Conservation (phyloP, 2,888 invertebrate genomes). For the Belgica antarctica region DNA sequence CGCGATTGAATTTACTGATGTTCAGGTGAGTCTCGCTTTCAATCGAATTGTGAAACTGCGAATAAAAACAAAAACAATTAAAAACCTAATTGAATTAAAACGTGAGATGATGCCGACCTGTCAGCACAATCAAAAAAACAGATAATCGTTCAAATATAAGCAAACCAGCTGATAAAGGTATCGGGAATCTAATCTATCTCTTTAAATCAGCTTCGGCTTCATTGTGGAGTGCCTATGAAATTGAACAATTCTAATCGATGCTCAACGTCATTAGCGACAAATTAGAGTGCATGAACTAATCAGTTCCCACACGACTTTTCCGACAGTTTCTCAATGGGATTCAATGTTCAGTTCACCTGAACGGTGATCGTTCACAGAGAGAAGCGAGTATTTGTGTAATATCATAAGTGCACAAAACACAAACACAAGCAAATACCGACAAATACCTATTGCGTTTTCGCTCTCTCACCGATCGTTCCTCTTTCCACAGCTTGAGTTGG, state of each 20-base stretch:
- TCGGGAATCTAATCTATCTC: neutral
- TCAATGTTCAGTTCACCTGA: constrained; percentile 17
- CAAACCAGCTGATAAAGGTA: neutral
- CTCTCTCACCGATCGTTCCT: constrained; percentile 36
- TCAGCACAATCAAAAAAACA: neutral
- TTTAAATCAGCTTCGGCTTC: neutral
- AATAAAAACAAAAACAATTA: neutral
- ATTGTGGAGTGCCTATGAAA: neutral
- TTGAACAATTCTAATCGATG: constrained; percentile 11
- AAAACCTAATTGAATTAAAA: neutral
- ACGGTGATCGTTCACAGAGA: neutral
- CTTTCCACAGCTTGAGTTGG: neutral
- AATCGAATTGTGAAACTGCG: too few relatives aligned
- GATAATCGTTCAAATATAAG: neutral
- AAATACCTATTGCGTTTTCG: neutral
- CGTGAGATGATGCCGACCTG: neutral
- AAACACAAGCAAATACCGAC: too few relatives aligned
- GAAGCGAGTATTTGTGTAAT: neutral
- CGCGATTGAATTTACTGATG: too few relatives aligned
- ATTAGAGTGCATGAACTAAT: constrained; percentile 43
- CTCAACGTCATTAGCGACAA: constrained; percentile 10
- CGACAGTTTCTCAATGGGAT: neutral
- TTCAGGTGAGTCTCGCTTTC: too few relatives aligned
- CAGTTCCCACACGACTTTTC: constrained; percentile 15
- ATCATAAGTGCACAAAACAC: neutral